A percentile compares a stretch with the other conserved stretches of the same genome.
These are phyloP conservation scores for Dreissena rostriformis DNA, from an alignment of 1,140 invertebrate genomes.

Conservation along the genomic window DNA sequence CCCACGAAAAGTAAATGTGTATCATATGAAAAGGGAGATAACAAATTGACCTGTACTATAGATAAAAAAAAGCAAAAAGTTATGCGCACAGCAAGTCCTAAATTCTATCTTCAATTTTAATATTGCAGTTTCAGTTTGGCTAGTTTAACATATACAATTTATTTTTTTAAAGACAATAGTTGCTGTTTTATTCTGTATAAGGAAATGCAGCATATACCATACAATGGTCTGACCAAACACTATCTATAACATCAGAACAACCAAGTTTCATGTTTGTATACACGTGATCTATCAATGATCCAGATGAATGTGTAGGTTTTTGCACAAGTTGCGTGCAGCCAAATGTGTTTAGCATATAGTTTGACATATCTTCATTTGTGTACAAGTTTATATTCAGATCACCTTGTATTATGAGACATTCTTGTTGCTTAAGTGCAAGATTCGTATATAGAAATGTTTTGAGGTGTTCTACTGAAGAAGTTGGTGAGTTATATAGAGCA, in stretches of 20 bases:
- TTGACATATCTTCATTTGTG: not conserved
- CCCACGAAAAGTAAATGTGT: too few relatives aligned
- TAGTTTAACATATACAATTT: too few relatives aligned
- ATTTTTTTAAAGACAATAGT: too few relatives aligned
- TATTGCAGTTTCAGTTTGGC: too few relatives aligned
- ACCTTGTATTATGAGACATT: conserved; percentile 1
- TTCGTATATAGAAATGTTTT: not conserved
- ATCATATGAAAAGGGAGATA: too few relatives aligned
- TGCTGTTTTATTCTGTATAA: too few relatives aligned
- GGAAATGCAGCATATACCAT: not conserved
- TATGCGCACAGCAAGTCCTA: too few relatives aligned
- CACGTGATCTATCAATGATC: not conserved
- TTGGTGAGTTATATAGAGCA: not conserved
- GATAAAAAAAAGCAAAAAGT: too few relatives aligned
- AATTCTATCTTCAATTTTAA: too few relatives aligned
- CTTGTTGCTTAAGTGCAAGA: not conserved
- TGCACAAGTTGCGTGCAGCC: not conserved
- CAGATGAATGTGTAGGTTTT: not conserved
- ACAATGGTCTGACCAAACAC: conserved; percentile 7
- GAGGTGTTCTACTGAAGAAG: not conserved
- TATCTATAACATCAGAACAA: not conserved
- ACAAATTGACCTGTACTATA: too few relatives aligned
- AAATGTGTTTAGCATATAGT: not conserved
- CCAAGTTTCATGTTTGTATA: not conserved
- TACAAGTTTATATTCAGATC: not conserved